A percentile compares a stretch with the other conserved stretches of the same genome.
Evolutionary conservation across 1,140 invertebrate genomes (phyloP).

Genomic region (Zelostemma sp.): DNA sequence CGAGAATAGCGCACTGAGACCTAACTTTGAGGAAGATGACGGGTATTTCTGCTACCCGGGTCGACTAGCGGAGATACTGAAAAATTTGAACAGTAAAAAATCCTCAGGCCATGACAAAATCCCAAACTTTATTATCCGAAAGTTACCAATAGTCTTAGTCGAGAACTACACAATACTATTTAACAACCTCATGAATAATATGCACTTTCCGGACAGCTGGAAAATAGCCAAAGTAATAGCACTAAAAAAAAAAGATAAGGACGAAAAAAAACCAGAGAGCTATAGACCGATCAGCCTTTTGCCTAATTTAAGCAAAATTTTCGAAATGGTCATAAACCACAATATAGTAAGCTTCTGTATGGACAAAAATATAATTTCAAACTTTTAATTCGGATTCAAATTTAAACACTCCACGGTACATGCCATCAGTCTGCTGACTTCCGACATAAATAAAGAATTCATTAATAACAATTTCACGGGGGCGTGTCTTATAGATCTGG

Average conservation of each 20-base stretch:
- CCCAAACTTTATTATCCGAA: conserved; percentile 14
- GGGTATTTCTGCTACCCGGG: conserved; percentile 9
- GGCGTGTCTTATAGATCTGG: conserved; percentile 40
- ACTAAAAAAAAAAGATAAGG: conserved; percentile 23
- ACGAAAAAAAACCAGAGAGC: neutral
- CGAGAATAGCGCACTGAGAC: conserved; percentile 6
- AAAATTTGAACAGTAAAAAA: conserved; percentile 25
- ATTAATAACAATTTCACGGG: conserved; percentile 18
- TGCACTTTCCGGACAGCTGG: conserved; percentile 14
- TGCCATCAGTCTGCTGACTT: conserved; percentile 16
- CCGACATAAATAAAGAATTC: conserved; percentile 11
- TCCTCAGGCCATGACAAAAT: conserved; percentile 22
- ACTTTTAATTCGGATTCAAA: conserved; percentile 34
- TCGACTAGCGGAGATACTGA: conserved; percentile 8
- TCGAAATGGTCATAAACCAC: conserved; percentile 16
- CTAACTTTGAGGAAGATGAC: neutral
- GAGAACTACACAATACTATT: conserved; percentile 13
- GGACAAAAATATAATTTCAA: conserved; percentile 37
- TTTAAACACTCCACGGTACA: conserved; percentile 27
- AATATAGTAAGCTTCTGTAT: conserved; percentile 6
- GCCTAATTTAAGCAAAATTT: conserved; percentile 52
- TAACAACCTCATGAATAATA: conserved; percentile 28
- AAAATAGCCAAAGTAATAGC: conserved; percentile 20
- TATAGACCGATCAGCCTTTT: conserved; percentile 57
- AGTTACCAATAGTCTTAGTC: neutral